Conservation (phyloP, 2,113 vertebrate species). For the Oncorhynchus keta region DNA sequence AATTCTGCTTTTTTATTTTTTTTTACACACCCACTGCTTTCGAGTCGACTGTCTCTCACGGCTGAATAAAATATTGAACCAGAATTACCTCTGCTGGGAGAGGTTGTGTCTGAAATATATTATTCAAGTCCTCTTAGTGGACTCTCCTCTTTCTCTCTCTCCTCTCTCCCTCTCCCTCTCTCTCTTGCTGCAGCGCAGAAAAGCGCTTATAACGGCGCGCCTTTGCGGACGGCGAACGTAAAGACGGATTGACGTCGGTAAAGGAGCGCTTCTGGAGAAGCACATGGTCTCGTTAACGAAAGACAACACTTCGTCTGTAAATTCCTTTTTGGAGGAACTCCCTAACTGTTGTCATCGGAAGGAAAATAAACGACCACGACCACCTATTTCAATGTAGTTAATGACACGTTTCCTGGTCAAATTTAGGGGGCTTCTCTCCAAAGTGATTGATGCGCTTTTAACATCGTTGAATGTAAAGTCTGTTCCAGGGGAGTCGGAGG, state of each 20-base stretch:
- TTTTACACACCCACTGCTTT: neutral
- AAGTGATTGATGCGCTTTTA: neutral
- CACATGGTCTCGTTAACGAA: conserved; percentile 65
- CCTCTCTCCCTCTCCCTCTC: too few species aligned
- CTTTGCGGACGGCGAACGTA: too few species aligned
- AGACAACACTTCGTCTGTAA: conserved; percentile 66
- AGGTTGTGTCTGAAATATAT: conserved; percentile 7
- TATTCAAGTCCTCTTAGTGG: conserved; percentile 16
- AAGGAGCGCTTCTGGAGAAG: conserved; percentile 57
- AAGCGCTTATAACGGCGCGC: conserved; percentile 7
- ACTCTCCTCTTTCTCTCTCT: neutral
- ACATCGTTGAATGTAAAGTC: conserved; percentile 47
- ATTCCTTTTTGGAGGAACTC: conserved; percentile 28
- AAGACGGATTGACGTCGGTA: conserved; percentile 73
- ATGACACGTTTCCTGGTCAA: neutral
- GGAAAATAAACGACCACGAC: neutral
- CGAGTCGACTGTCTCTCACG: neutral
- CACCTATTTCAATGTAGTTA: neutral
- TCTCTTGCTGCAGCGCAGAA: neutral
- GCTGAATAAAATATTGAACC: conserved; percentile 1
- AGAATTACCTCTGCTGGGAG: conserved; percentile 6
- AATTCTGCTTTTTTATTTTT: too few species aligned
- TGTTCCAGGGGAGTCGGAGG: conserved; percentile 11
- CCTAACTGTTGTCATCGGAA: conserved; percentile 49
- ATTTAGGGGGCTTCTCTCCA: neutral